Percentiles rank a stretch among this genome's conserved stretches.
phyloP scores from a whole-genome alignment of 2,113 vertebrate species.

The Edolisoma coerulescens region DNA sequence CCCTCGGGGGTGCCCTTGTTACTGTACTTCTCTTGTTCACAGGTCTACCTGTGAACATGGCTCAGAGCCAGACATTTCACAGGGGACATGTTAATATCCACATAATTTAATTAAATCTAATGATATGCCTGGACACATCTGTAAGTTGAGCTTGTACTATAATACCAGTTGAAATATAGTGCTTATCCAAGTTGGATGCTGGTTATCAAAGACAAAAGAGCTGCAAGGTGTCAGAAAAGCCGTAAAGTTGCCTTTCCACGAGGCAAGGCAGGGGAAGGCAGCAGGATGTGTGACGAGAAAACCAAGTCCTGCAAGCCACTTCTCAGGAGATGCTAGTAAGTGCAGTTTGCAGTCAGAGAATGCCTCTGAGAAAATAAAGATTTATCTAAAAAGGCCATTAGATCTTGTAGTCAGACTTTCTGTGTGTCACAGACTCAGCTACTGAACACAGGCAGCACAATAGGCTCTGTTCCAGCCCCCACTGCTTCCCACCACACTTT shows the following conservation, averaged over 20 bases:
- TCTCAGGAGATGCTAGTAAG: not conserved
- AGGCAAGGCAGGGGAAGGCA: not conserved
- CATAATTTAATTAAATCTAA: not conserved
- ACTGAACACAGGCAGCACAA: not conserved
- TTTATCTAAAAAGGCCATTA: not conserved
- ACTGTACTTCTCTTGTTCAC: not conserved
- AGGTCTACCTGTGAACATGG: not conserved
- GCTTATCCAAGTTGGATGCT: not conserved
- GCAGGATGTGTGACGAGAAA: not conserved
- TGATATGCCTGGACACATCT: not conserved
- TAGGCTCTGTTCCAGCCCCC: not conserved
- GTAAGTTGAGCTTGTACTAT: not conserved
- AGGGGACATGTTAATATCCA: not conserved
- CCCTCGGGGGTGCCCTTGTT: not conserved
- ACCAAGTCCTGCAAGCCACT: not conserved
- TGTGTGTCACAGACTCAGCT: not conserved
- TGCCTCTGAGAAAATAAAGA: not conserved
- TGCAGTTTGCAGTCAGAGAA: not conserved
- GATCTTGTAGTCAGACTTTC: not conserved
- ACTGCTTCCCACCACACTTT: not conserved
- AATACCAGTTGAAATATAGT: not conserved
- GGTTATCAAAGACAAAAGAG: not conserved
- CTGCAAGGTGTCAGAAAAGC: not conserved
- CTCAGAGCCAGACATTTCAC: not conserved
- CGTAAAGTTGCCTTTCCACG: rapidly evolving